Percentiles rank a stretch among this genome's conserved stretches.
Evolutionary conservation across 2,797 vertebrate genomes (phyloP).

Genomic region (Gymnoscopelus microlampas): DNA sequence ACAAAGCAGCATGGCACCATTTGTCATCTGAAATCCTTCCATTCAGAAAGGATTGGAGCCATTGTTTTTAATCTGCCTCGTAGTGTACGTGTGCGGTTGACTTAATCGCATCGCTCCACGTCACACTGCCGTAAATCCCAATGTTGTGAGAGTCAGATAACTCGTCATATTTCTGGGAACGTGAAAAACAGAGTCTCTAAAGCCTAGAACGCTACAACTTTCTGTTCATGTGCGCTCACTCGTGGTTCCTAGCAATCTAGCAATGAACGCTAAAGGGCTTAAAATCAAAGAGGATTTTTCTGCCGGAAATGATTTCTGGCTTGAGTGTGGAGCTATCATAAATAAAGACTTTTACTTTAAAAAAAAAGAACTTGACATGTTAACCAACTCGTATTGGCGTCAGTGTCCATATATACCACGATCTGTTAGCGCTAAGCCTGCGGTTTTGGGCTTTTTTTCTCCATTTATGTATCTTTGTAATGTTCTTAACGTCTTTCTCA

Average conservation of each 20-base stretch:
- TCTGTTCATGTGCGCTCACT: no score
- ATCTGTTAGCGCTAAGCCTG: constrained; percentile 23
- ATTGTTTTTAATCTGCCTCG: constrained; percentile 22
- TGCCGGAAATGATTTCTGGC: background rate
- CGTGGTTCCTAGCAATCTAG: background rate
- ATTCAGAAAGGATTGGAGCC: constrained; percentile 27
- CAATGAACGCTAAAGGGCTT: constrained; percentile 8
- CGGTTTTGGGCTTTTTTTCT: background rate
- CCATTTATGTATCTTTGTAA: constrained; percentile 12
- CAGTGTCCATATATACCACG: constrained; percentile 13
- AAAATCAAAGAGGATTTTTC: constrained; percentile 29
- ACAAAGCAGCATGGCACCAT: constrained; percentile 13
- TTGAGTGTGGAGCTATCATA: background rate
- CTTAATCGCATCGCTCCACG: constrained; percentile 18
- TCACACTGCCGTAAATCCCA: background rate
- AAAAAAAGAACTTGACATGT: constrained; percentile 13
- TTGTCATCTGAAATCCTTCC: constrained; percentile 13
- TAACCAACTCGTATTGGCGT: constrained; percentile 27
- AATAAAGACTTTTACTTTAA: constrained; percentile 6
- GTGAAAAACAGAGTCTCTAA: no score
- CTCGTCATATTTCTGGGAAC: background rate
- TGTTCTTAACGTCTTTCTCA: constrained; percentile 18
- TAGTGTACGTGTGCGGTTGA: constrained; percentile 27
- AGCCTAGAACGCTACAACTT: no score
- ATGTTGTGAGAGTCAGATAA: background rate